These are phyloP conservation scores for Pelagia noctiluca DNA, from an alignment of 30 jellyfish, hydroid and myxozoan genomes.

Conservation along the genomic window DNA sequence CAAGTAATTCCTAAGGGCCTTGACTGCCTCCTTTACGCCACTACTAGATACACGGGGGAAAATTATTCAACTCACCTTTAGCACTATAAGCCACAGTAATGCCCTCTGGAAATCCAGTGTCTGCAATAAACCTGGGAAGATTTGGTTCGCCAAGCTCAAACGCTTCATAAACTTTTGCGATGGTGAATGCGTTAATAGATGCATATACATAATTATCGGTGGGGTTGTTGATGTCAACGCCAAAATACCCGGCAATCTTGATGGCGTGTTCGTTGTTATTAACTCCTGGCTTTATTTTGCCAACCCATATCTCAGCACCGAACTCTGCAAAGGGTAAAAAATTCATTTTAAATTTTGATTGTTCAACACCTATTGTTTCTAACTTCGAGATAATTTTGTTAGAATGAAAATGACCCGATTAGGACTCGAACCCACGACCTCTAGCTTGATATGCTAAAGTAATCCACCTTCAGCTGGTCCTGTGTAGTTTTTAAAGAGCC, in stretches of 20 bases:
- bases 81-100: constrained; percentile 39
- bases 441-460: too few relatives aligned
- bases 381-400: too few relatives aligned
- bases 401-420: too few relatives aligned
- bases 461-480: too few relatives aligned
- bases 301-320: constrained; percentile 84
- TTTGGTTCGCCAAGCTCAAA: constrained; percentile 52
- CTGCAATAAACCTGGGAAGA: constrained; percentile 36
- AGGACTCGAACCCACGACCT: too few relatives aligned
- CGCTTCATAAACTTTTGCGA: constrained; percentile 48
- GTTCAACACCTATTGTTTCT: too few relatives aligned
- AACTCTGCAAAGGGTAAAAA: constrained; percentile 51
- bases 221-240: constrained; percentile 54
- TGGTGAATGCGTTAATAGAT: constrained; percentile 34
- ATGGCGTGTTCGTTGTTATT: constrained; percentile 42
- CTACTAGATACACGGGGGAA: too few relatives aligned
- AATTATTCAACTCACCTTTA: constrained; percentile 44
- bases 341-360: too few relatives aligned
- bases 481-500: too few relatives aligned
- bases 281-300: constrained; percentile 45
- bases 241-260: constrained; percentile 71
- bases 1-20: too few relatives aligned
- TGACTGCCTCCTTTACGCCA: too few relatives aligned
- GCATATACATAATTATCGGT: constrained; percentile 67
- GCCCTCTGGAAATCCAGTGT: constrained; percentile 64